Evolutionary conservation across 2,113 vertebrate species (phyloP).

Genomic region (Istiophorus platypterus): DNA sequence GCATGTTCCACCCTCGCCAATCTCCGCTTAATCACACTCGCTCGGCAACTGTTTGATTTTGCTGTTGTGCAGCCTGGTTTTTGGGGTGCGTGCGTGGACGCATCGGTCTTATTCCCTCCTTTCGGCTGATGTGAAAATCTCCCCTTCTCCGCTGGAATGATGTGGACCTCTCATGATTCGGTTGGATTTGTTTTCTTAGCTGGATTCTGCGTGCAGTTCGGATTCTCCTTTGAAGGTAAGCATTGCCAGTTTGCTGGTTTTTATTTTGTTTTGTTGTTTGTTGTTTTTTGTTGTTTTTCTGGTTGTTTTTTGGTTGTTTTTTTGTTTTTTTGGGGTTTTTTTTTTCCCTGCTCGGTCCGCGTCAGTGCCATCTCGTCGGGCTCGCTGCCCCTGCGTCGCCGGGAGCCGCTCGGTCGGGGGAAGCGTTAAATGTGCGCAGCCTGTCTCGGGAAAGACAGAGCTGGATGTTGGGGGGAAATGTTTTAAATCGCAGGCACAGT

Average conservation of each 20-base stretch:
- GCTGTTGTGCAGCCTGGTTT: conserved; percentile 40
- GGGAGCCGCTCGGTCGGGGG: conserved; percentile 27
- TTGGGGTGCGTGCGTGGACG: too few relatives aligned
- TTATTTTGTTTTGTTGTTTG: too few relatives aligned
- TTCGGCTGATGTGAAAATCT: conserved; percentile 66
- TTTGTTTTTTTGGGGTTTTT: too few relatives aligned
- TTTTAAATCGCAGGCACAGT: background rate
- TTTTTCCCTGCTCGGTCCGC: background rate
- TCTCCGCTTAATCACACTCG: conserved; percentile 55
- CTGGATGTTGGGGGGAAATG: background rate
- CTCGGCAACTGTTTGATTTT: conserved; percentile 70
- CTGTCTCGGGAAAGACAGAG: background rate
- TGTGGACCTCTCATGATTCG: conserved; percentile 85
- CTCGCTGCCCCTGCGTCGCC: conserved; percentile 23
- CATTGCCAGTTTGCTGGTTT: background rate
- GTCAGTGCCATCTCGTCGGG: conserved; percentile 23
- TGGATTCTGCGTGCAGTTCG: conserved; percentile 83
- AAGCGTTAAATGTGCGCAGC: conserved; percentile 74
- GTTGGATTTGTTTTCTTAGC: conserved; percentile 85
- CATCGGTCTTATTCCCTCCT: conserved; percentile 24
- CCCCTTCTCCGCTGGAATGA: conserved; percentile 74
- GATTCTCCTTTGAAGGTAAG: conserved; percentile 85
- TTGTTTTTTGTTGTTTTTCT: too few relatives aligned
- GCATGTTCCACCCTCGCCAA: conserved; percentile 75
- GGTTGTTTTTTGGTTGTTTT: too few relatives aligned